Percentiles rank a stretch among this genome's conserved stretches.
Conservation (phyloP, 2,113 vertebrate genomes). For the Phalacrocorax aristotelis region DNA sequence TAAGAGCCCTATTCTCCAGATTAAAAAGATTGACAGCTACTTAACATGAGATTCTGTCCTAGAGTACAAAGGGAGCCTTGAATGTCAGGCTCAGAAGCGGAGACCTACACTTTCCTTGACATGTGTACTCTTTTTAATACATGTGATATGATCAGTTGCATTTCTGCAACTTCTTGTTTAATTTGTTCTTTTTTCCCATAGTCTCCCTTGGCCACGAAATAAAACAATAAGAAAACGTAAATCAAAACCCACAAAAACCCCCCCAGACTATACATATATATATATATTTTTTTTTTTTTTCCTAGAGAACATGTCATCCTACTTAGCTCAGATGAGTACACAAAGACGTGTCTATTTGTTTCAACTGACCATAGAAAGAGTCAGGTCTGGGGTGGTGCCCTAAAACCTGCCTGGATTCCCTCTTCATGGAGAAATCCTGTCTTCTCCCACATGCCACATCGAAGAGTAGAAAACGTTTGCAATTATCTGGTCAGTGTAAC, state of each 20-base stretch:
- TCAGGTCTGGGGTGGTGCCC: neutral
- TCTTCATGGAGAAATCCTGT: neutral
- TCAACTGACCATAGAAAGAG: neutral
- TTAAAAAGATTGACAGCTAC: conserved; percentile 54
- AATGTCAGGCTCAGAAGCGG: neutral
- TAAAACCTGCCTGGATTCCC: neutral
- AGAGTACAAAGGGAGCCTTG: neutral
- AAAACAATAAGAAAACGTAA: neutral
- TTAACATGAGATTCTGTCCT: neutral
- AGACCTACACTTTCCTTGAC: neutral
- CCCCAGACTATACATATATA: no score
- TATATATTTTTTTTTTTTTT: neutral
- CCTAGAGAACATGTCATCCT: neutral
- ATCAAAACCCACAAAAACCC: neutral
- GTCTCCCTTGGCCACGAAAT: no score
- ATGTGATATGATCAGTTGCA: no score
- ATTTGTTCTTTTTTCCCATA: no score
- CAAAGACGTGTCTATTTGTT: neutral
- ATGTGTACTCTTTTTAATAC: no score
- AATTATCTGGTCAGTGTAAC: neutral
- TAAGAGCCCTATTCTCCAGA: conserved; percentile 26
- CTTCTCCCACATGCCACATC: neutral
- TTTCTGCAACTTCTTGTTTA: no score
- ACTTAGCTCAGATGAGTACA: neutral
- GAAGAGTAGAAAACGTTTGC: neutral